A percentile compares a stretch with the other conserved stretches of the same genome.
phyloP scores from a whole-genome alignment of 2,797 vertebrate species.

The Brotula barbata region DNA sequence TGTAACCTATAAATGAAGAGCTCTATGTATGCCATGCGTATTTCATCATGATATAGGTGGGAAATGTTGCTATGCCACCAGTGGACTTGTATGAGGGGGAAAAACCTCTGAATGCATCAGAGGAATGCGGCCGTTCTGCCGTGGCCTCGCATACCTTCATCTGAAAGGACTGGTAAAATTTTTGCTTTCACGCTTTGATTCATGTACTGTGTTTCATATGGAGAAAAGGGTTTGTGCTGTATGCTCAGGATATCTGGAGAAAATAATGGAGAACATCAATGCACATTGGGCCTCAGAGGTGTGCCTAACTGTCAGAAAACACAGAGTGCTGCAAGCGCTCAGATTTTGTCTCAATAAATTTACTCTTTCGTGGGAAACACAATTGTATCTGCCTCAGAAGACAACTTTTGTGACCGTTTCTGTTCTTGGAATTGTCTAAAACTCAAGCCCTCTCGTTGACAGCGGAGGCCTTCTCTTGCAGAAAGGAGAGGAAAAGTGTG shows the following conservation, averaged over 20 bases:
- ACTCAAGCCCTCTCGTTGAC: constrained; percentile 69
- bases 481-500: constrained; percentile 63
- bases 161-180: constrained; percentile 84
- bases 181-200: constrained; percentile 90
- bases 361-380: constrained; percentile 96
- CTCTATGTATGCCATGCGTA: constrained; percentile 35
- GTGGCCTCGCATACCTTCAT: constrained; percentile 77
- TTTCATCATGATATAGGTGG: constrained; percentile 58
- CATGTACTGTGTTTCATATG: constrained; percentile 91
- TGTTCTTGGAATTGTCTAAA: constrained; percentile 78
- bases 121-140: constrained; percentile 71
- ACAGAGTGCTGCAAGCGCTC: constrained; percentile 84
- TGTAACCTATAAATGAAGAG: constrained; percentile 44
- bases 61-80: constrained; percentile 54
- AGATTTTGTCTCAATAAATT: constrained; percentile 98
- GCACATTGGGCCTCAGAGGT: constrained; percentile 89
- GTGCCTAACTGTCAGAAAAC: constrained; percentile 82
- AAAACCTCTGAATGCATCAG: constrained; percentile 44
- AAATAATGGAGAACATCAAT: constrained; percentile 88
- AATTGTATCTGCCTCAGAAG: constrained; percentile 89
- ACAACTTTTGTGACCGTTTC: constrained; percentile 90
- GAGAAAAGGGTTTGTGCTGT: constrained; percentile 90
- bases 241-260: constrained; percentile 92
- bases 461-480: constrained; percentile 59
- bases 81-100: constrained; percentile 76